A percentile compares a stretch with the other conserved stretches of the same genome.
Conservation (phyloP, 2,888 invertebrate genomes). For the Idaea dimidiata region DNA sequence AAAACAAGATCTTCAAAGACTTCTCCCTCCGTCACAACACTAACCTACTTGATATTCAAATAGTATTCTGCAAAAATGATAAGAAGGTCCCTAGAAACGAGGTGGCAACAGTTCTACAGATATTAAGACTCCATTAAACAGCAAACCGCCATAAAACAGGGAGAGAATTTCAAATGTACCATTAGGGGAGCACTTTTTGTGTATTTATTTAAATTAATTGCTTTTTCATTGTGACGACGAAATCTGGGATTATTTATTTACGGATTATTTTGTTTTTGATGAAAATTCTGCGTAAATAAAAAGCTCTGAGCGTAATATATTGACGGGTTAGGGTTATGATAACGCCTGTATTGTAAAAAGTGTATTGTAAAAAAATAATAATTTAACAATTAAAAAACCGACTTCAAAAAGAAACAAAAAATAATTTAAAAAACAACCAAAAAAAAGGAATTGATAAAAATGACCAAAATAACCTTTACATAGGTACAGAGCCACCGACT, state of each 20-base stretch:
- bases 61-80: conserved; percentile 54
- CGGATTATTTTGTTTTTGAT: conserved; percentile 24
- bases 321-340: too few relatives aligned
- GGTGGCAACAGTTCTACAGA: conserved; percentile 54
- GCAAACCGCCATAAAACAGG: conserved; percentile 55
- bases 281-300: conserved; percentile 11
- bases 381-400: too few relatives aligned
- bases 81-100: conserved; percentile 40
- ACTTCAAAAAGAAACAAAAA: too few relatives aligned
- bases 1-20: conserved; percentile 14
- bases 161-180: conserved; percentile 62
- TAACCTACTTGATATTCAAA: conserved; percentile 54
- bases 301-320: conserved; percentile 7
- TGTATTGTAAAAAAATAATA: too few relatives aligned
- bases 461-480: too few relatives aligned
- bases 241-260: conserved; percentile 40
- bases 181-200: conserved; percentile 51
- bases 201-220: conserved; percentile 73
- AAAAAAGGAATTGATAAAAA: too few relatives aligned
- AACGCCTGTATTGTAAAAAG: too few relatives aligned
- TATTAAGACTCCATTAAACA: conserved; percentile 63
- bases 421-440: too few relatives aligned
- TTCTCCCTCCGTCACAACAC: conserved; percentile 10
- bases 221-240: conserved; percentile 57
- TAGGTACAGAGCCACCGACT: too few relatives aligned